These are phyloP conservation scores for Monoplex corrugatus DNA, from an alignment of 2,888 invertebrate genomes.

Conservation along the genomic window DNA sequence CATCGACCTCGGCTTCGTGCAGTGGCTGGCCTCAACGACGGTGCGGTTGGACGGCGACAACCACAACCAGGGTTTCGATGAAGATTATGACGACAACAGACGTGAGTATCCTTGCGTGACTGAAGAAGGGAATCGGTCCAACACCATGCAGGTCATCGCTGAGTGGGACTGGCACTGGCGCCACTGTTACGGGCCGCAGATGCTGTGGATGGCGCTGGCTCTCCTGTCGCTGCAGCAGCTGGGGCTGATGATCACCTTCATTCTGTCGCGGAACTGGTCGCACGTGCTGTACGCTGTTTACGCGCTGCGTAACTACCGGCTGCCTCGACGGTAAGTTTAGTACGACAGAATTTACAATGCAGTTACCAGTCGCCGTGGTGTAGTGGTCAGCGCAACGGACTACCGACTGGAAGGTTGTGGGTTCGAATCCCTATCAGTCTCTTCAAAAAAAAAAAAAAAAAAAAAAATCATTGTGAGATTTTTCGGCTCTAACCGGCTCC, in stretches of 20 bases:
- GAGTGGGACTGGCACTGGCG: constrained; percentile 38
- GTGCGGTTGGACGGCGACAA: constrained; percentile 41
- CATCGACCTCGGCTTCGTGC: constrained; percentile 16
- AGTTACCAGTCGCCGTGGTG: no score
- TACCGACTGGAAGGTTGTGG: no score
- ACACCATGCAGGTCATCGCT: neutral
- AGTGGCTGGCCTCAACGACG: constrained; percentile 29
- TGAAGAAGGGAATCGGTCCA: constrained; percentile 20
- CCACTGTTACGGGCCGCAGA: no score
- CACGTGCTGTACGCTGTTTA: neutral
- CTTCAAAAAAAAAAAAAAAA: no score
- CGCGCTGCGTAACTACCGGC: constrained; percentile 21
- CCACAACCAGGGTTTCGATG: constrained; percentile 31
- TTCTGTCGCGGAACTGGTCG: constrained; percentile 39
- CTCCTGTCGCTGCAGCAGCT: constrained; percentile 32
- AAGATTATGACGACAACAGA: constrained; percentile 47
- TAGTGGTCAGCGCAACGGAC: no score
- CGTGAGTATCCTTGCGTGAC: constrained; percentile 30
- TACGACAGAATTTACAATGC: no score
- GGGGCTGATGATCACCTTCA: constrained; percentile 27
- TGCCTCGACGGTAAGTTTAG: constrained; percentile 19
- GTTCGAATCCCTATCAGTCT: no score
- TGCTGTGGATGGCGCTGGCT: no score
- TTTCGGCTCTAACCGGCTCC: no score
- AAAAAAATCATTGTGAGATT: no score